Base-by-base conservation (phyloP, 2,888 invertebrate genomes). In the Heteropelma amictum region DNA sequence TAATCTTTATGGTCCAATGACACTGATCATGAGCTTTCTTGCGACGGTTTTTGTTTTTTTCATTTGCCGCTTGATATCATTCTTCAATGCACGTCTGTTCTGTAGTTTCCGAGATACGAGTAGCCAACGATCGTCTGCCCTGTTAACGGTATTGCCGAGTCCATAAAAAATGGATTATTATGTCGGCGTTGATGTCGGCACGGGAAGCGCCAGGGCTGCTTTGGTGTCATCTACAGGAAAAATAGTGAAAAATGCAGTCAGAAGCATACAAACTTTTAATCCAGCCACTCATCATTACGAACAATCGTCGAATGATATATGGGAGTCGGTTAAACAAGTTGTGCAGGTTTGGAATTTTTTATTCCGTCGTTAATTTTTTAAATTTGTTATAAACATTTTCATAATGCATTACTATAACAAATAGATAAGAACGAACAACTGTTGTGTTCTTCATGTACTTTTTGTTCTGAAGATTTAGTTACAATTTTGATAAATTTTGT, bases 161-260 rank as follows among this genome's bases (percentile, higher is more conserved):
- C 6, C n/a, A 7, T 47, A 17, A 26, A 38, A 35, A 8, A 87
- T 85, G 86, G 83, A 85, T 72, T 94, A 92, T 87, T 96, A 95
- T 87, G 91, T 97, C 84, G 97, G 97, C 70, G 96, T 98, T 8
- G 98, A 98, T 90, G 97, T 98, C 38, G 98, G 98, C 3, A 97
- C 97, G 1, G 95, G 95, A 10, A 97, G 98, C 90, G 97, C 93
- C 0, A 91, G 98, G 78, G 97, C 96, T 5, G 97, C 95, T 2
- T 89, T 98, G 33, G 94, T 97, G 3, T 90, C 92, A 63, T 89
- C 91, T 4, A 88, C 90, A 63, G 97, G 98, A 1, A 92, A 92
- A 85, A 91, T 96, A 30, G 76, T 93, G 4, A 91, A 92, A 77
- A 90, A 92, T 47, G 91, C 93, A 14, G 93, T 93, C 0, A 91